Conservation (phyloP, 2,113 vertebrate species). For the Steatornis caripensis region DNA sequence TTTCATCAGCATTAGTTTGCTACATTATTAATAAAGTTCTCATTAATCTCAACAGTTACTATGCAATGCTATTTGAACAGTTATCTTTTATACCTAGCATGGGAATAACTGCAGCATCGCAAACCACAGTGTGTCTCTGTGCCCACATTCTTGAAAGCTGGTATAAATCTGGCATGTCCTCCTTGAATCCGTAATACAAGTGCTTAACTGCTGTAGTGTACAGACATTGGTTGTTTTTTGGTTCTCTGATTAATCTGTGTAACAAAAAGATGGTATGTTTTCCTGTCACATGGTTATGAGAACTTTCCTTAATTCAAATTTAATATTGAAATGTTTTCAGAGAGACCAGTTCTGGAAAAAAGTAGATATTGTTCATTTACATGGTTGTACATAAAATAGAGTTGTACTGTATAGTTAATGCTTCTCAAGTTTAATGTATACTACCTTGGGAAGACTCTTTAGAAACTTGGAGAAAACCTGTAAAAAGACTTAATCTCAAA, state of each 20-base stretch:
- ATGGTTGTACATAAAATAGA: neutral
- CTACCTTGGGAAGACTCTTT: neutral
- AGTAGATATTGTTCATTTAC: neutral
- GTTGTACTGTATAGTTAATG: neutral
- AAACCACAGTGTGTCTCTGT: neutral
- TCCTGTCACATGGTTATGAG: neutral
- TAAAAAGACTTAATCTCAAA: neutral
- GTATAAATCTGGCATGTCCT: neutral
- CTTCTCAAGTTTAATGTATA: neutral
- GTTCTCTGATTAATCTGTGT: neutral
- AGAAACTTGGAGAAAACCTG: neutral
- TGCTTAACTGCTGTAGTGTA: neutral
- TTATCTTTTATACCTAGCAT: neutral
- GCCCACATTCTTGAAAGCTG: neutral
- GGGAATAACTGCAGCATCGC: neutral
- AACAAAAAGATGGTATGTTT: neutral
- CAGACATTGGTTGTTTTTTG: neutral
- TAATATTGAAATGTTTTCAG: neutral
- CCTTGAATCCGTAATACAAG: neutral
- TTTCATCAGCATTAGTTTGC: neutral
- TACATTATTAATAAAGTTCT: neutral
- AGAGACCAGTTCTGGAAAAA: neutral
- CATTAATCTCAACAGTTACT: neutral
- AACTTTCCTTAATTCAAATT: neutral
- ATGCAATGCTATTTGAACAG: neutral